These are phyloP conservation scores for Upupa epops DNA, from an alignment of 2,113 vertebrate genomes.

Conservation along the genomic window DNA sequence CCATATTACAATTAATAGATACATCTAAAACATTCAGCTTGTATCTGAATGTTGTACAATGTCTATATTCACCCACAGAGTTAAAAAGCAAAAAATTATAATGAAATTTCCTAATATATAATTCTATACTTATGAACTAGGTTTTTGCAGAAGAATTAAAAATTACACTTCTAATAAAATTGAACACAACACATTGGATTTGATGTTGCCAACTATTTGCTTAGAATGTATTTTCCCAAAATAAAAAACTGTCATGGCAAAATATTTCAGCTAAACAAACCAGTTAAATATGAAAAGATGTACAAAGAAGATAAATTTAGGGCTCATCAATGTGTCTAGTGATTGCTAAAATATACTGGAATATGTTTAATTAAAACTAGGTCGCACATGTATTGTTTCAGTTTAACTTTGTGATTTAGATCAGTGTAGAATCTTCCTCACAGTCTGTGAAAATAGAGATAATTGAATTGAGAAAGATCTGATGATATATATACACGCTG, in stretches of 20 bases:
- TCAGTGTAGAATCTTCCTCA: background rate
- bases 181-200: background rate
- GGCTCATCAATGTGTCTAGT: background rate
- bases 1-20: background rate
- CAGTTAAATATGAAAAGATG: background rate
- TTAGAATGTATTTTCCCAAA: background rate
- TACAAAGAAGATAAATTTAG: background rate
- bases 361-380: background rate
- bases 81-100: background rate
- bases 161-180: background rate
- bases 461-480: background rate
- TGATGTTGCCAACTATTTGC: background rate
- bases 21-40: background rate
- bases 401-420: background rate
- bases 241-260: background rate
- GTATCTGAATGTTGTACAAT: background rate
- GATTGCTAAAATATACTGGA: background rate
- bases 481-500: background rate
- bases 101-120: background rate
- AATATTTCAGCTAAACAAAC: background rate
- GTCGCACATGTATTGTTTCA: background rate
- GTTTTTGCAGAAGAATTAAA: background rate
- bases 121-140: background rate
- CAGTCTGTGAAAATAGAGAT: background rate
- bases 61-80: background rate